These are phyloP conservation scores for Elephantulus edwardii DNA, from an alignment of 2,113 vertebrate species.

Conservation along the genomic window DNA sequence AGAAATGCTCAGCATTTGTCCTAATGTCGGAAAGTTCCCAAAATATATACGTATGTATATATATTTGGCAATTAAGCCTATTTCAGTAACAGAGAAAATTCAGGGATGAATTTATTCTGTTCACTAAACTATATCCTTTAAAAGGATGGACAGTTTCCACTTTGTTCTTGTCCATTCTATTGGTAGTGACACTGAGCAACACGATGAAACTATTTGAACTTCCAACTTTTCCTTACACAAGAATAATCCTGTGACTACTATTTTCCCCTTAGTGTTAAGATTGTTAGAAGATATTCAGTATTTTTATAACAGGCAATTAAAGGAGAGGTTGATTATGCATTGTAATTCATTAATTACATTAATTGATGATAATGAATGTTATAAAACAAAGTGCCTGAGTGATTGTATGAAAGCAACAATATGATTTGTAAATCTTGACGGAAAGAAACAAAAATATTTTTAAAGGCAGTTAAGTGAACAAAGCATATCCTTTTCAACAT, in stretches of 20 bases:
- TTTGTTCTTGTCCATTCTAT: not conserved
- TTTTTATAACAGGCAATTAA: no score
- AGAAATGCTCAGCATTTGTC: conserved; percentile 56
- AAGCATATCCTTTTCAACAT: not conserved
- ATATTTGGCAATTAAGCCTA: conserved; percentile 34
- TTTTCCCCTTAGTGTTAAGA: not conserved
- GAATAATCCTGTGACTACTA: not conserved
- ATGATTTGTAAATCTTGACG: no score
- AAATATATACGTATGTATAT: not conserved
- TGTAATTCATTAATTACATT: no score
- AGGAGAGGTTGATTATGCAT: no score
- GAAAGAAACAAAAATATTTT: no score
- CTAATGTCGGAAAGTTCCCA: conserved; percentile 50
- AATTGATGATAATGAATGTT: no score
- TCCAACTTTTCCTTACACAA: not conserved
- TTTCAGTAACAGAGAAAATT: conserved; percentile 18
- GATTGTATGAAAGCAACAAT: no score
- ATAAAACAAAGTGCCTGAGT: no score
- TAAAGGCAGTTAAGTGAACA: conserved; percentile 3
- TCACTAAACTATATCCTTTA: not conserved
- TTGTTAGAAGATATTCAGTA: not conserved
- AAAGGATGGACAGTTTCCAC: not conserved
- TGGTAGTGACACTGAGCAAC: not conserved
- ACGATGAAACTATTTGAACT: not conserved
- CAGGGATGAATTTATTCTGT: not conserved